Evolutionary conservation across 2,113 vertebrate genomes (phyloP).

Genomic region (Antechinus stuartii): DNA sequence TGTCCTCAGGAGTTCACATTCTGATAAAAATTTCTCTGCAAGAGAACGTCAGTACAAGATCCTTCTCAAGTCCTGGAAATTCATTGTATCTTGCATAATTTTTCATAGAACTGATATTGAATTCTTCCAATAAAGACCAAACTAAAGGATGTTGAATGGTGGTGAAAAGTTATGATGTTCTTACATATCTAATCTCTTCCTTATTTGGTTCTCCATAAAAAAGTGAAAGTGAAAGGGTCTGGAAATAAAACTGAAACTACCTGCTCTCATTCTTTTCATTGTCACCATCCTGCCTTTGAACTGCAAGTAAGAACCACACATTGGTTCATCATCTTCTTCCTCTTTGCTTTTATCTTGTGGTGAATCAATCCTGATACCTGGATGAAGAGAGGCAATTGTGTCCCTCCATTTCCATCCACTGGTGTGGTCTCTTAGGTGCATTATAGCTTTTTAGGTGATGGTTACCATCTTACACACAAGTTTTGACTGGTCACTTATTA

Average conservation of each 20-base stretch:
- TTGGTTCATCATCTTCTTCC: not conserved
- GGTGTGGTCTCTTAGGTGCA: not conserved
- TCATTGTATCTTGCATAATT: not conserved
- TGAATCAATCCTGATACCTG: conserved; percentile 4
- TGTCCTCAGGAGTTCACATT: not conserved
- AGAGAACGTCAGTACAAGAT: not conserved
- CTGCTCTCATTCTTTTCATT: not conserved
- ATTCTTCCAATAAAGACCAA: not conserved
- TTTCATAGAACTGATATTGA: not conserved
- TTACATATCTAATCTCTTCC: not conserved
- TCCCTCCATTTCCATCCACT: not conserved
- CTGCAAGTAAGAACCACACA: not conserved
- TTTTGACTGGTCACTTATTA: not conserved
- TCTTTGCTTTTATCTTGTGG: not conserved
- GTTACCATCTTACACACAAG: not conserved
- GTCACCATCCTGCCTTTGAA: conserved; percentile 40
- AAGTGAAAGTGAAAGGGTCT: conserved; percentile 59
- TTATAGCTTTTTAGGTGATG: not conserved
- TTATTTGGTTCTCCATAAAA: not conserved
- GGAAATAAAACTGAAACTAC: conserved; percentile 61
- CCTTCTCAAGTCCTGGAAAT: not conserved
- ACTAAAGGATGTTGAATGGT: rapidly evolving
- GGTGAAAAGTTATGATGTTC: rapidly evolving
- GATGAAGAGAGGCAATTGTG: not conserved
- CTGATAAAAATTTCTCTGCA: not conserved